Base-by-base conservation (phyloP, 2,888 invertebrate species). In the Acronicta alni region DNA sequence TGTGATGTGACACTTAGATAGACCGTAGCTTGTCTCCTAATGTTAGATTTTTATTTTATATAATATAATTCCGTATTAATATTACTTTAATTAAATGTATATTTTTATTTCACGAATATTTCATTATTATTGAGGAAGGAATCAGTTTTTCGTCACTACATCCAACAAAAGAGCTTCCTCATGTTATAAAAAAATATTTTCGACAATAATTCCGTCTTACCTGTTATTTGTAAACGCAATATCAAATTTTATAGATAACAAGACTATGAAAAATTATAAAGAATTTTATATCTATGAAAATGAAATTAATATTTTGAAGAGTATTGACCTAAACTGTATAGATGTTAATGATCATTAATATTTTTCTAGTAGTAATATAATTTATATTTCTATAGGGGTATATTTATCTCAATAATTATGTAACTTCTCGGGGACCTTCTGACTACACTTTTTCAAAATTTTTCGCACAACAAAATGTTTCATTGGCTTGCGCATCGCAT, bases 121-220 rank as follows among this genome's bases (percentile, higher is more conserved):
- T 8, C 14, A 41, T 44, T 32, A 16, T n/a, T 43, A 51, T 56
- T 56, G 58, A 56, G 47, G 30, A 55, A 48, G 30, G 32, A 52
- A 45, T 54, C 8, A 57, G 20, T 41, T 64, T 51, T 17, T 17
- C 35, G 45, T 54, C 45, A 35, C 41, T 30, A 42, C 20, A 46
- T 43, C 12, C 37, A 32, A 53, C 46, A 35, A 66, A 65, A 55
- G 83, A 84, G 77, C 85, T 84, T 83, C 80, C 81, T 74, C 73
- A 66, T 59, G 46, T 69, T 75, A 84, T 74, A 77, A 67, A 77
- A 70, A 73, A 79, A 80, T 74, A 60, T 75, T 83, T 82, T 74
- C 54, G 87, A 86, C 86, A 86, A 86, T 86, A 86, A 86, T 72
- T 72, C 80, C 72, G 71, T 80, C 71, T 76, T 79, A 72, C 72